Conservation (phyloP, 2,888 invertebrate genomes). For the Macrostomum cliftonense region DNA sequence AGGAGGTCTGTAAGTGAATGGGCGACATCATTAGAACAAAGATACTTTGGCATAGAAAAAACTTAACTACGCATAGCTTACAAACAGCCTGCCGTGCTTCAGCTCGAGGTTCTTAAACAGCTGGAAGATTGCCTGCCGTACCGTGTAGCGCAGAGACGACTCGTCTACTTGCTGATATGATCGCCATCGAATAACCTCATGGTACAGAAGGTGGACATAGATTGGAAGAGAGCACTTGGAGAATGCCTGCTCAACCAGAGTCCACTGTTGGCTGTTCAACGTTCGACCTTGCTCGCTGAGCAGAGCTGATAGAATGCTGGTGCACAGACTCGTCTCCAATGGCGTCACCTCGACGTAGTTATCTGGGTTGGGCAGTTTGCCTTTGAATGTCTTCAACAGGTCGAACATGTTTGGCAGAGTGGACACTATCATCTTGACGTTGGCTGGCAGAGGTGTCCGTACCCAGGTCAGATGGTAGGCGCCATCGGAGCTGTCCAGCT, state of each 20-base stretch:
- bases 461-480: slow-evolving; percentile 19
- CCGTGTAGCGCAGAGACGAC: too few relatives aligned
- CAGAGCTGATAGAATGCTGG: slow-evolving; percentile 18
- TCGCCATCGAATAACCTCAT: slow-evolving; percentile 17
- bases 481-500: slow-evolving; percentile 15
- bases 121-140: neutral
- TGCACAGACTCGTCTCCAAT: slow-evolving; percentile 17
- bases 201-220: slow-evolving; percentile 17
- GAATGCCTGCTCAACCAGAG: slow-evolving; percentile 14
- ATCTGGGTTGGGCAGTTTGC: slow-evolving; percentile 2
- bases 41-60: neutral
- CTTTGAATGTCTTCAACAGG: slow-evolving; percentile 17
- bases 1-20: slow-evolving; percentile 3
- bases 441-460: slow-evolving; percentile 14
- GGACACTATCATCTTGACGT: slow-evolving; percentile 17
- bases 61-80: neutral
- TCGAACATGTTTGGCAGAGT: slow-evolving; percentile 15
- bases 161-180: slow-evolving; percentile 15
- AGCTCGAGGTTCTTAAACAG: slow-evolving; percentile 17
- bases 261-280: slow-evolving; percentile 17
- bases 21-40: neutral
- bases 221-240: slow-evolving; percentile 17
- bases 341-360: slow-evolving; percentile 15
- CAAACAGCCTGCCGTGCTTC: slow-evolving; percentile 16
- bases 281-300: slow-evolving; percentile 13